Base-by-base conservation (phyloP, 2,797 vertebrate genomes). In the Rhabdomys pumilio region DNA sequence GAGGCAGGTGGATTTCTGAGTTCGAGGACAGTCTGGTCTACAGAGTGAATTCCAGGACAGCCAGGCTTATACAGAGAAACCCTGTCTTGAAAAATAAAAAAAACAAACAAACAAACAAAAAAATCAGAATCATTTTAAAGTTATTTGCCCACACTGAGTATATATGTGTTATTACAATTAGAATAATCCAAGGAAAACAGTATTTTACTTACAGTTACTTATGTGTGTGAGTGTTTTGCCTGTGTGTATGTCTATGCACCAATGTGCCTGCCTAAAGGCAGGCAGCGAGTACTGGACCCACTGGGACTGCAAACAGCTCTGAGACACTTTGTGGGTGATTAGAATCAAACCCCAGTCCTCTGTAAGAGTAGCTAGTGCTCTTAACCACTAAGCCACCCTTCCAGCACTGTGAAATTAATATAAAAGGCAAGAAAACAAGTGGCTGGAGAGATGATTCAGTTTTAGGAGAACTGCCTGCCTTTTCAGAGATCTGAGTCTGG, bases 41-140 rank as follows among this genome's bases (percentile, higher is more conserved):
- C 47, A 47, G 47, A 47, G 47, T 47, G 47, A 47, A 6, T 47
- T 47, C 9, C 47, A 47, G 47, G 47, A 47, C 6, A 47, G 47
- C 47, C 47, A 47, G 47, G 47, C 1, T 6, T 8, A 47, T 6
- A 47, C 9, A 47, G 47, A 47, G 47, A 47, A 47, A 47, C 47
- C 47, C 47, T 47, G 47, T 47, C 47, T 47, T 6, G 9, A 47
- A 47, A 47, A 47, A 47, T 6, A 7, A 47, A 11, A 50, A 50
- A 50, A 19, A 44, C 2, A 9, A 19, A 19, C 65, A 59, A 47
- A 44, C 31, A 55, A 69, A 53, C n/a, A 50, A 75, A 92, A 81
- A 61, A 55, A 44, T 75, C 34, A 65, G 14, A 79, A 83, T 93
- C 44, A 96, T 10, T 87, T 94, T 69, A 73, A 73, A 91, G 50